Evolutionary conservation across 2,797 vertebrate species (phyloP), one percentile per base, ranked within the genome.

Genomic region (Aselliscus stoliczkanus): DNA sequence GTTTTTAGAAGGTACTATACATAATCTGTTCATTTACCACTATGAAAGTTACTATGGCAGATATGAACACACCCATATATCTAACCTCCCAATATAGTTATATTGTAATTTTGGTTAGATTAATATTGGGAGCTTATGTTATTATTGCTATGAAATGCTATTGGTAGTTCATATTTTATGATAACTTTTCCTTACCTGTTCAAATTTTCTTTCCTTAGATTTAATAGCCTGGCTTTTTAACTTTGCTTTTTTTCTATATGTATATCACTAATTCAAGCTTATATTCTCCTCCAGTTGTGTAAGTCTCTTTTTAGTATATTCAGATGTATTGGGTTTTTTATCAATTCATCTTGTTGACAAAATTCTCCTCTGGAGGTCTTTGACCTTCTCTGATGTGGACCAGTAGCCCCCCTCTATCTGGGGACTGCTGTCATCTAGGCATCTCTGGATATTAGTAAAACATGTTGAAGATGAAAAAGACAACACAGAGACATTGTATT

Each of bases 361-460:
- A 86, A 47, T n/a, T 20, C 4, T 50, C 62, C 11, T 42, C 10
- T n/a, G 42, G 69, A 50, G 39, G 25, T n/a, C 67, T 34, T 23
- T 88, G 76, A 64, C 56, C 44, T 44, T 88, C 65, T 88, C 31
- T 25, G 1, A 25, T 81, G 44, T 56, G 37, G 77, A 54, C 77
- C 23, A 29, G 11, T 54, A 62, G 65, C 44, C 8, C 29, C 67
- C 44, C 42, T 87, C 44, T 54, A 29, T 44, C 54, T 80, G 39
- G 7, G 67, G 47, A 47, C 44, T 11, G 5, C 29, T 44, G 23
- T 73, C 76, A 73, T 23, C 58, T 65, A 81, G 39, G 31, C 76
- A 65, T 88, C 67, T 87, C 44, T 81, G 52, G 85, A 77, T 94
- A 58, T 95, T 90, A 92, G 82, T 85, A 80, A 94, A 92, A 75